A percentile compares a stretch with the other conserved stretches of the same genome.
Evolutionary conservation across 2,797 vertebrate genomes (phyloP).

Genomic region (Onychomys torridus): DNA sequence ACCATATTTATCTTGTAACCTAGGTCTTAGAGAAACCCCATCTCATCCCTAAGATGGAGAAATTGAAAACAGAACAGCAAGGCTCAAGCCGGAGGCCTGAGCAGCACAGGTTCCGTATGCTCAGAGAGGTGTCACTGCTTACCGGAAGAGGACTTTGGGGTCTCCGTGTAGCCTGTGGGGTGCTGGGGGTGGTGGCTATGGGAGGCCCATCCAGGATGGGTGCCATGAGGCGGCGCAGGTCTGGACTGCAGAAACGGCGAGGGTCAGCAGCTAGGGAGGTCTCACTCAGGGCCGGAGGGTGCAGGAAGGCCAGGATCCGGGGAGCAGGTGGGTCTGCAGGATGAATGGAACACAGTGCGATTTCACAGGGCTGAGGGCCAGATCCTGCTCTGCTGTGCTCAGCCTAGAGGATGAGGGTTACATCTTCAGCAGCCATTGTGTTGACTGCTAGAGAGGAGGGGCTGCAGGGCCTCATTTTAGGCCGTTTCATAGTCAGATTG

Average conservation of each 20-base stretch:
- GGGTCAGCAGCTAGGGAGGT: conserved; percentile 85
- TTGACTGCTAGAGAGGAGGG: neutral
- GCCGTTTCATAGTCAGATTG: neutral
- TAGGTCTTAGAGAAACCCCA: neutral
- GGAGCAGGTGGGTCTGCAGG: conserved; percentile 75
- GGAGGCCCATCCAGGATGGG: conserved; percentile 90
- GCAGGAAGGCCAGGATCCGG: conserved; percentile 82
- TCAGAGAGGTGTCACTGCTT: neutral
- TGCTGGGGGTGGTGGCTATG: neutral
- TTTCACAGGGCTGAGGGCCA: neutral
- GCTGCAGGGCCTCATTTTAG: neutral
- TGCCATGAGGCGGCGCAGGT: conserved; percentile 90
- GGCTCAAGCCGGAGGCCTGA: neutral
- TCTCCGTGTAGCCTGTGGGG: neutral
- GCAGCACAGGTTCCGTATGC: neutral
- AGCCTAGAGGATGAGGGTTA: neutral
- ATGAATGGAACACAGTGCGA: neutral
- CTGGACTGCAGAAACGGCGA: conserved; percentile 91
- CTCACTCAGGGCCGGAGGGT: conserved; percentile 82
- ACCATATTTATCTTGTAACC: neutral
- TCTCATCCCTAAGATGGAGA: neutral
- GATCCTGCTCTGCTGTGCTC: neutral
- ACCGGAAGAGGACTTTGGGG: conserved; percentile 78
- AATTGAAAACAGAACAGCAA: neutral
- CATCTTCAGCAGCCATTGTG: neutral